phyloP scores from a whole-genome alignment of 2,888 invertebrate species.

The Torymus aiolomorphi region DNA sequence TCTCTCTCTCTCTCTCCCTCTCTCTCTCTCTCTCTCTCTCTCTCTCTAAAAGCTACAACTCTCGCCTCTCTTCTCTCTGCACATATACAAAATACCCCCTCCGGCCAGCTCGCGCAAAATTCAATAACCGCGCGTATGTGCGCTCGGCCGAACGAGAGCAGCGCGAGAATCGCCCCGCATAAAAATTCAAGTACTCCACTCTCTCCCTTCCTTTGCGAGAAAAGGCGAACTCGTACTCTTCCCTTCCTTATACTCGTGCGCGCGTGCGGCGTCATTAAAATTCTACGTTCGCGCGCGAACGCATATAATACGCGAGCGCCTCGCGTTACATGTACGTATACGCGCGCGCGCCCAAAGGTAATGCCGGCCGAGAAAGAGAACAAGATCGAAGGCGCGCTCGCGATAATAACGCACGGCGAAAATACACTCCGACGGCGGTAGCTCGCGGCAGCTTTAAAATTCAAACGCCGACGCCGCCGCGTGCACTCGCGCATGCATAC shows the following conservation, averaged over 20 bases:
- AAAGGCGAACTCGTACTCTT: too few relatives aligned
- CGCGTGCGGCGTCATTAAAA: conserved; percentile 42
- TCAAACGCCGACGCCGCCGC: conserved; percentile 11
- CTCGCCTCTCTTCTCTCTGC: neutral
- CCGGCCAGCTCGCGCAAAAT: neutral
- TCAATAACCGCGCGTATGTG: neutral
- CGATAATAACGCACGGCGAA: conserved; percentile 35
- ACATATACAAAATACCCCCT: too few relatives aligned
- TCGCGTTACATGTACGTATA: conserved; percentile 8
- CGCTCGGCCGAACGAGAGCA: neutral
- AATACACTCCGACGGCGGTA: neutral
- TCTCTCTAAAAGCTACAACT: neutral
- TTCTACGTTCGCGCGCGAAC: conserved; percentile 28
- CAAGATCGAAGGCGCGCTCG: conserved; percentile 46
- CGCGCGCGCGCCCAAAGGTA: conserved; percentile 9
- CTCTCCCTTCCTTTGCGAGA: neutral
- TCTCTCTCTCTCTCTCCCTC: too few relatives aligned
- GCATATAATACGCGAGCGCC: too few relatives aligned
- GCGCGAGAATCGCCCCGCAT: neutral
- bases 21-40: neutral
- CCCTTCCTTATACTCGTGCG: neutral
- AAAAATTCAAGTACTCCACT: neutral
- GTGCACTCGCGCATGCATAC: neutral
- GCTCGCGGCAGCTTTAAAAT: conserved; percentile 33
- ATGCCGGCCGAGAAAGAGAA: neutral